Evolutionary conservation across 1,140 invertebrate genomes (phyloP).

Genomic region (Ruditapes philippinarum): DNA sequence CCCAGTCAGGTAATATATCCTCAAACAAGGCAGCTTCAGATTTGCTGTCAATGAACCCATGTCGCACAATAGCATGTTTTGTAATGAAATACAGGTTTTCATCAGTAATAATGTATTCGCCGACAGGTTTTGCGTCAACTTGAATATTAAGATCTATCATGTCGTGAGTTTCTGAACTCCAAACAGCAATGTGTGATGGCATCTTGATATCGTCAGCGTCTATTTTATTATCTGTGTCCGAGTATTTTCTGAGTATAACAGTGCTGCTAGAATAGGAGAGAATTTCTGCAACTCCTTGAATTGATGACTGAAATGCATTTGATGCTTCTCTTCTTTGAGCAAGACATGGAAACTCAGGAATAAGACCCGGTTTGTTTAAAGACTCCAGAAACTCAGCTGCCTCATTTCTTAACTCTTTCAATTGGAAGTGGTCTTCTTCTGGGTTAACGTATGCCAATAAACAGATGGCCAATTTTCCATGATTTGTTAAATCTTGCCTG

Average conservation of each 20-base stretch:
- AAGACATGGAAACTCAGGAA: constrained; percentile 78
- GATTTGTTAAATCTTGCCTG: constrained; percentile 60
- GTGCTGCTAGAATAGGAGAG: neutral
- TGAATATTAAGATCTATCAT: neutral
- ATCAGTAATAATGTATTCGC: neutral
- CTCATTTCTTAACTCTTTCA: constrained; percentile 66
- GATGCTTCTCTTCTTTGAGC: constrained; percentile 66
- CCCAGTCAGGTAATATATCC: neutral
- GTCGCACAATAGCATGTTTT: neutral
- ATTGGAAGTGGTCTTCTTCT: constrained; percentile 32
- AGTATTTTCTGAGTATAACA: neutral
- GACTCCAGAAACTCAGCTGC: constrained; percentile 64
- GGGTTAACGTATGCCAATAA: constrained; percentile 70
- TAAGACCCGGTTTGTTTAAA: constrained; percentile 64
- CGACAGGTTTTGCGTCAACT: neutral
- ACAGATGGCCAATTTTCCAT: constrained; percentile 67
- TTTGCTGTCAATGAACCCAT: neutral
- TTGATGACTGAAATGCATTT: constrained; percentile 28
- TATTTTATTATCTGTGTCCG: constrained; percentile 17
- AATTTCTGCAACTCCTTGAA: constrained; percentile 48
- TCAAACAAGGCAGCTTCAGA: neutral
- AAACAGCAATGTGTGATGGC: neutral
- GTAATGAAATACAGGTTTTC: neutral
- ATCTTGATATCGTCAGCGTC: constrained; percentile 9
- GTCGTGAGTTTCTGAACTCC: neutral